phyloP scores from a whole-genome alignment of 2,113 vertebrate genomes.

The Takifugu flavidus region DNA sequence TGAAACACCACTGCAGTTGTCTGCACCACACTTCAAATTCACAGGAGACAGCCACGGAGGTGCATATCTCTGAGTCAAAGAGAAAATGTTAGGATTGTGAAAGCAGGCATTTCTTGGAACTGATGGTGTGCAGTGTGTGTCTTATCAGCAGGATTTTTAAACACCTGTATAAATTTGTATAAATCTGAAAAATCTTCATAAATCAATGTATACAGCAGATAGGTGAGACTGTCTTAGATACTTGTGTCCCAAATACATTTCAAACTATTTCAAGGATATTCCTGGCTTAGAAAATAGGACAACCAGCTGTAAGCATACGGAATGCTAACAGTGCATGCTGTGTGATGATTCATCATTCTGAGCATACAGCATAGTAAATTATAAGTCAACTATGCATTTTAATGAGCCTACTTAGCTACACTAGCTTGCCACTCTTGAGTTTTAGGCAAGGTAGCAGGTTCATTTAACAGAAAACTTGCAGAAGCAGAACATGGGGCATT shows the following conservation, averaged over 20 bases:
- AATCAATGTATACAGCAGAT: too few species aligned
- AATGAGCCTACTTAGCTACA: conserved; percentile 48
- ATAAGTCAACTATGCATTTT: too few species aligned
- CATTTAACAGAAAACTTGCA: conserved; percentile 33
- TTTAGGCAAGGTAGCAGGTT: conserved; percentile 1
- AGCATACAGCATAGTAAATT: conserved; percentile 12
- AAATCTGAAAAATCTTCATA: too few species aligned
- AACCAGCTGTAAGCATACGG: conserved; percentile 39
- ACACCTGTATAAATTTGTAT: too few species aligned
- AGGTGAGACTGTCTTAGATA: background rate
- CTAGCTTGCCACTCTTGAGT: too few species aligned
- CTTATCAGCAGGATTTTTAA: too few species aligned
- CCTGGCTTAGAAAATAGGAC: conserved; percentile 55
- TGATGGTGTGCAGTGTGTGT: background rate
- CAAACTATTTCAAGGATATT: conserved; percentile 45
- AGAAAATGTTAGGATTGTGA: conserved; percentile 1
- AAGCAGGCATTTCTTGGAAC: conserved; percentile 10
- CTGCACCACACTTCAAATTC: conserved; percentile 55
- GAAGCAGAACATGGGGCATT: conserved; percentile 48
- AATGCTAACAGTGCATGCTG: conserved; percentile 54
- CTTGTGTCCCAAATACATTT: conserved; percentile 35
- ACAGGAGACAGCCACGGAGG: conserved; percentile 23
- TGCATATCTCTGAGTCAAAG: conserved; percentile 12
- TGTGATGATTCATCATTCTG: conserved; percentile 54
- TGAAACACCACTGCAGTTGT: conserved; percentile 60